These are phyloP conservation scores for Channa striata DNA, from an alignment of 2,797 vertebrate genomes.

Conservation along the genomic window DNA sequence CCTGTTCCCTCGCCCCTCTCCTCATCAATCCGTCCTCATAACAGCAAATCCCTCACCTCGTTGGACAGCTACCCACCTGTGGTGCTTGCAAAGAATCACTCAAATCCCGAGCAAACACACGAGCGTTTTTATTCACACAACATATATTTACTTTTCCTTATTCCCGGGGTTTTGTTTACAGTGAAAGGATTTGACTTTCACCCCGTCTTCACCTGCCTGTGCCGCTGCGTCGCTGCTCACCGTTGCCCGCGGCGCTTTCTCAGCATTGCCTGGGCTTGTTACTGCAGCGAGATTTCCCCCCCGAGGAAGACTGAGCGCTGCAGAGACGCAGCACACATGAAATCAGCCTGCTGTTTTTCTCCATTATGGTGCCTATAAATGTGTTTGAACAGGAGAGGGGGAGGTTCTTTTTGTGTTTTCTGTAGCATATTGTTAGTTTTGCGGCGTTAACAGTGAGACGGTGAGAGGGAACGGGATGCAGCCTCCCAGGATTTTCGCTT, in stretches of 20 bases:
- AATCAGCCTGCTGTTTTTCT: slow-evolving; percentile 30
- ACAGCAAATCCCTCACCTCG: slow-evolving; percentile 41
- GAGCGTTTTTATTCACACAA: slow-evolving; percentile 9
- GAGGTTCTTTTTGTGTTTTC: neutral
- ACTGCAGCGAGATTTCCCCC: slow-evolving; percentile 32
- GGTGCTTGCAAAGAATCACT: slow-evolving; percentile 20
- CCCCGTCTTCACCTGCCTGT: slow-evolving; percentile 38
- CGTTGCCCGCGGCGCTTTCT: slow-evolving; percentile 52
- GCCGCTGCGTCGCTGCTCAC: slow-evolving; percentile 26
- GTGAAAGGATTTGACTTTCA: slow-evolving; percentile 45
- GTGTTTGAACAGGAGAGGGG: slow-evolving; percentile 26
- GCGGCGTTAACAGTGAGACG: slow-evolving; percentile 1
- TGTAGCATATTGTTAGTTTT: neutral
- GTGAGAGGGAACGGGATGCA: neutral
- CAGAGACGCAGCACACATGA: slow-evolving; percentile 36
- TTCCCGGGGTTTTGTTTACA: slow-evolving; percentile 52
- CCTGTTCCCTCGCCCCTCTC: neutral
- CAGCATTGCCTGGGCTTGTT: slow-evolving; percentile 37
- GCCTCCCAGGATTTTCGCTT: neutral
- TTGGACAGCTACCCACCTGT: slow-evolving; percentile 55
- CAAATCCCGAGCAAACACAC: slow-evolving; percentile 32
- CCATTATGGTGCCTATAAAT: slow-evolving; percentile 32
- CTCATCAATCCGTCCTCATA: slow-evolving; percentile 41
- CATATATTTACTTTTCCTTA: slow-evolving; percentile 25
- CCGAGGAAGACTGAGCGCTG: slow-evolving; percentile 30